These are phyloP conservation scores for Siniperca undulata DNA, from an alignment of 2,797 vertebrate genomes.

Conservation along the genomic window DNA sequence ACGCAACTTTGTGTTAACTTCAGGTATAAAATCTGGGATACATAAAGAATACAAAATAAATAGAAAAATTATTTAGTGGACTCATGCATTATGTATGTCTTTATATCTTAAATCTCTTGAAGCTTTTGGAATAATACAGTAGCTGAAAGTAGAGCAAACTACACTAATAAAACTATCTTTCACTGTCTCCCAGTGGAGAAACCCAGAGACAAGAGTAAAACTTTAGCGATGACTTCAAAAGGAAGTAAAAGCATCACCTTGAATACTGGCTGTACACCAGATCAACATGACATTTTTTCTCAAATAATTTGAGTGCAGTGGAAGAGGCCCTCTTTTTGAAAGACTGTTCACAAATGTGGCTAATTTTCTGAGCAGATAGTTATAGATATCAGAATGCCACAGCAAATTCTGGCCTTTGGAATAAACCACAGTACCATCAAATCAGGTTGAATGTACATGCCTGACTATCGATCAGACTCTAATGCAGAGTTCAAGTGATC, in stretches of 20 bases:
- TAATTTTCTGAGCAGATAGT: neutral
- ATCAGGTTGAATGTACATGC: neutral
- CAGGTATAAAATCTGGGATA: neutral
- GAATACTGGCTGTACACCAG: conserved; percentile 9
- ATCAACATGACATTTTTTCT: conserved; percentile 19
- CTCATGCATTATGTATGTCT: neutral
- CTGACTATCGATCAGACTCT: neutral
- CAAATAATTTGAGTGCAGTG: neutral
- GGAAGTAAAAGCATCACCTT: conserved; percentile 39
- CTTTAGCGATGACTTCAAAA: conserved; percentile 28
- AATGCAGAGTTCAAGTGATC: neutral
- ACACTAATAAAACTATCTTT: conserved; percentile 6
- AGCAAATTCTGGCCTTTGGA: neutral
- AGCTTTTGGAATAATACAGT: neutral
- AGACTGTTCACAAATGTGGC: neutral
- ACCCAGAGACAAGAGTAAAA: conserved; percentile 3
- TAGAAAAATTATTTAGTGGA: neutral
- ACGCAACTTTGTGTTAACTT: neutral
- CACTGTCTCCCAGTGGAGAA: neutral
- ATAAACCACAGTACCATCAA: neutral
- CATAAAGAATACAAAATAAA: neutral
- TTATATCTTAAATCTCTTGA: neutral
- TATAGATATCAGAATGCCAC: neutral
- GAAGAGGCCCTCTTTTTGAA: neutral
- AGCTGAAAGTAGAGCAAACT: conserved; percentile 3